These are phyloP conservation scores for Strigamia maritima DNA, from an alignment of 2,888 invertebrate species.

Conservation along the genomic window DNA sequence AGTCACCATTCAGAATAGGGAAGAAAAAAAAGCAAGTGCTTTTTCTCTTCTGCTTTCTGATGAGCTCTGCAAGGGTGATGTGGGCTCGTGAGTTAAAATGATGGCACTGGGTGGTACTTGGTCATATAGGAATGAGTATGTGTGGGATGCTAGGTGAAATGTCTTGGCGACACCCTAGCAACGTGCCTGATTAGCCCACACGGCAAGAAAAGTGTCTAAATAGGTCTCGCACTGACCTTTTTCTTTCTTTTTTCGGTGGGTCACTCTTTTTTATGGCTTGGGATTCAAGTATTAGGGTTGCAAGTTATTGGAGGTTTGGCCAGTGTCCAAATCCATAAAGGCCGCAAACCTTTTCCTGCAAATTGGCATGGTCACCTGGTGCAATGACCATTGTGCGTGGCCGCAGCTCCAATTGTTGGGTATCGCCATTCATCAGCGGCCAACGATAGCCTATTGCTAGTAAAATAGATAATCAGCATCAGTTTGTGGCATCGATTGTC, in stretches of 20 bases:
- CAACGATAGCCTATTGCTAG: neutral
- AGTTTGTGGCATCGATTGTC: neutral
- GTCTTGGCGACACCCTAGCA: slow-evolving; percentile 5
- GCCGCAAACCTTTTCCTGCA: slow-evolving; percentile 40
- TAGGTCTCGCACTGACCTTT: slow-evolving; percentile 6
- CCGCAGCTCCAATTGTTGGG: neutral
- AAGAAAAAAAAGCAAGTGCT: neutral
- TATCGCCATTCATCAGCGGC: slow-evolving; percentile 5
- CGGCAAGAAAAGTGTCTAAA: slow-evolving; percentile 5
- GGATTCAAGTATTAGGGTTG: slow-evolving; percentile 39
- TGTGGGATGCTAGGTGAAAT: neutral
- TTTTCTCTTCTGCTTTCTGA: neutral
- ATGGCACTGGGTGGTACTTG: neutral
- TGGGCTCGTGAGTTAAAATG: neutral
- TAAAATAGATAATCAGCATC: neutral
- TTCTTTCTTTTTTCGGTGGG: slow-evolving; percentile 2
- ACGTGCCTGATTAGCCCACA: slow-evolving; percentile 6
- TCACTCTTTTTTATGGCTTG: slow-evolving; percentile 36
- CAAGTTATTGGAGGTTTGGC: slow-evolving; percentile 39
- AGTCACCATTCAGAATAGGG: neutral
- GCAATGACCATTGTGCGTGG: slow-evolving; percentile 30
- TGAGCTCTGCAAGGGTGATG: neutral
- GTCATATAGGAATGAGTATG: slow-evolving; percentile 6
- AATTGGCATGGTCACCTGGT: slow-evolving; percentile 40
- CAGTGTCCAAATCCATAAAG: slow-evolving; percentile 38